Evolutionary conservation across 2,888 invertebrate species (phyloP).

Genomic region (Anorthoa munda): DNA sequence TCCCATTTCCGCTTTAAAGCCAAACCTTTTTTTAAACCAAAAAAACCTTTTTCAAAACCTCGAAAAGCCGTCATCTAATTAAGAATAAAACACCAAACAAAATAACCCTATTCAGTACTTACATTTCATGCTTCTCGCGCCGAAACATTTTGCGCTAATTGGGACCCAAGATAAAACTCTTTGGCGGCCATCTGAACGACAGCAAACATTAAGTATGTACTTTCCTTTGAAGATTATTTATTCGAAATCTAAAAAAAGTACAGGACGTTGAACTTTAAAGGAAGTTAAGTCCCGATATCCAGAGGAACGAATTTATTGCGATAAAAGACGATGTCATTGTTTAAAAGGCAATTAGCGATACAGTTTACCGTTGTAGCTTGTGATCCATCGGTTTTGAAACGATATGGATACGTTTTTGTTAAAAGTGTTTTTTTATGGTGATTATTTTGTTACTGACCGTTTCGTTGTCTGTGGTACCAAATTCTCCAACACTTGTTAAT

Average conservation of each 20-base stretch:
- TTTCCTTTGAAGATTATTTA: conserved; percentile 68
- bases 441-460: not conserved
- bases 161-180: conserved; percentile 70
- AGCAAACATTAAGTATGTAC: conserved; percentile 60
- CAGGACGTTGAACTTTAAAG: conserved; percentile 66
- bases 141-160: conserved; percentile 73
- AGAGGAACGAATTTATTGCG: conserved; percentile 50
- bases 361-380: conserved; percentile 16
- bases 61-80: conserved; percentile 40
- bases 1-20: not conserved
- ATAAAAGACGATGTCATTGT: conserved; percentile 46
- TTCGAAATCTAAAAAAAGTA: conserved; percentile 57
- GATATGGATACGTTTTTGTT: conserved; percentile 29
- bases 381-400: conserved; percentile 42
- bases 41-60: not conserved
- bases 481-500: not conserved
- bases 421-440: conserved; percentile 21
- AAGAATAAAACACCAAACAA: conserved; percentile 42
- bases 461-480: not conserved
- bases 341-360: conserved; percentile 52
- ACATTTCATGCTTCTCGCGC: conserved; percentile 47
- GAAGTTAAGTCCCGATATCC: conserved; percentile 60
- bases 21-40: not conserved
- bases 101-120: conserved; percentile 14
- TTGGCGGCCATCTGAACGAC: conserved; percentile 66